Base-by-base conservation (phyloP, 2,888 invertebrate species). In the Arrhopalites spinosus region DNA sequence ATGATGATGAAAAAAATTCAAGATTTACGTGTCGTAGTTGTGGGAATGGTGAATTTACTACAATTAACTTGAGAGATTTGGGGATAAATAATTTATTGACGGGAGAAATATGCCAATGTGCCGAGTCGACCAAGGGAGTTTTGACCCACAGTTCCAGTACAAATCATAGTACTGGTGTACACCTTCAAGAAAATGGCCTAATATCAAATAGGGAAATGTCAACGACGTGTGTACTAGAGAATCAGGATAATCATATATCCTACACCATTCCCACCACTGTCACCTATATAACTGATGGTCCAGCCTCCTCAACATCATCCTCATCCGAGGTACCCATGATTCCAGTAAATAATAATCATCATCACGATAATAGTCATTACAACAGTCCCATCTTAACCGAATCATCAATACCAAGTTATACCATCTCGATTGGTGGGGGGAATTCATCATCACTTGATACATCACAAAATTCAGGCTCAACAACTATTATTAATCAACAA, bases 31-130 rank as follows among this genome's bases (percentile, higher is more conserved):
- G 82, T 71, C 77, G 79, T 50, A 72, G 74, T n/a, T 82, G 82
- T 73, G 81, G 82, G 53, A 78, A 81, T 69, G 82, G 80, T 50
- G 82, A 82, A 63, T 81, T 82, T 78, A 78, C 74, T 73, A 82
- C 82, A 76, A 82, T 82, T 78, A 82, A 82, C 66, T 61, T 82
- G 78, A 80, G 80, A n/a, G n/a, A n/a, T 50, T 50, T 50, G 15
- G n/a, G 59, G 59, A 27, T 59, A 23, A 20, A 3, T 36, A 36
- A 36, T 36, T 36, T 36, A 11, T 36, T 36, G 36, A 36, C 36
- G 36, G 36, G 36, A 7, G 36, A 36, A 36, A 36, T 36, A 36
- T 36, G 36, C 11, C 36, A 36, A 11, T 36, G 36, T 36, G 3
- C 36, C 3, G 11, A 36, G 36, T 3, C 3, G 36, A 36, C 36